Conservation (phyloP, 2,888 invertebrate genomes). For the Cheilosia vulpina region DNA sequence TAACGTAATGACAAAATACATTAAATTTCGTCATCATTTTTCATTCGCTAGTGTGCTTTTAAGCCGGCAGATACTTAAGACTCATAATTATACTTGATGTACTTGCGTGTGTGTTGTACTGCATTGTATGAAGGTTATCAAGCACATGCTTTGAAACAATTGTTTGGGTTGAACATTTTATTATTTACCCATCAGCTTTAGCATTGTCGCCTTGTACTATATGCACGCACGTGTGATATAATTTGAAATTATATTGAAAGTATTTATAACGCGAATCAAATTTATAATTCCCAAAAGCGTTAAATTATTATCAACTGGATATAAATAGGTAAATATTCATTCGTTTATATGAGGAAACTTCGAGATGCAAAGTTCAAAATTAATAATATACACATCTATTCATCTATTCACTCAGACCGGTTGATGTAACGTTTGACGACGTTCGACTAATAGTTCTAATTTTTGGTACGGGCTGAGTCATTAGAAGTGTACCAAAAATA, state of each 20-base stretch:
- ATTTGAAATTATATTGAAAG: no score
- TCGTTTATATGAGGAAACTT: constrained; percentile 1
- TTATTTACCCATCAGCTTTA: no score
- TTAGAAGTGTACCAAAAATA: background rate
- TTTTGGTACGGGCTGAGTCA: no score
- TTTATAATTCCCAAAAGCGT: background rate
- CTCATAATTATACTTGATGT: no score
- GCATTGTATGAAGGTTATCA: no score
- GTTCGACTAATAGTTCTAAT: background rate
- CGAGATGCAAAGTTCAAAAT: constrained; percentile 21
- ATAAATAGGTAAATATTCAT: background rate
- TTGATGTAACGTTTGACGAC: background rate
- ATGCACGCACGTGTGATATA: no score
- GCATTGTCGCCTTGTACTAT: no score
- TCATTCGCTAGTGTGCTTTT: background rate
- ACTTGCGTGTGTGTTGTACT: no score
- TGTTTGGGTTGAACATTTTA: no score
- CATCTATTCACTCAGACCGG: background rate
- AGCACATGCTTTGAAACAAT: no score
- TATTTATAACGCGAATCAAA: background rate
- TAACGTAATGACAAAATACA: constrained; percentile 22
- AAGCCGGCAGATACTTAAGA: background rate
- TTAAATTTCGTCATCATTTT: constrained; percentile 9
- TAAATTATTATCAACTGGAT: constrained; percentile 14
- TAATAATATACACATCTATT: background rate